These are phyloP conservation scores for Nomada flava DNA, from an alignment of 2,888 invertebrate genomes.

Conservation along the genomic window DNA sequence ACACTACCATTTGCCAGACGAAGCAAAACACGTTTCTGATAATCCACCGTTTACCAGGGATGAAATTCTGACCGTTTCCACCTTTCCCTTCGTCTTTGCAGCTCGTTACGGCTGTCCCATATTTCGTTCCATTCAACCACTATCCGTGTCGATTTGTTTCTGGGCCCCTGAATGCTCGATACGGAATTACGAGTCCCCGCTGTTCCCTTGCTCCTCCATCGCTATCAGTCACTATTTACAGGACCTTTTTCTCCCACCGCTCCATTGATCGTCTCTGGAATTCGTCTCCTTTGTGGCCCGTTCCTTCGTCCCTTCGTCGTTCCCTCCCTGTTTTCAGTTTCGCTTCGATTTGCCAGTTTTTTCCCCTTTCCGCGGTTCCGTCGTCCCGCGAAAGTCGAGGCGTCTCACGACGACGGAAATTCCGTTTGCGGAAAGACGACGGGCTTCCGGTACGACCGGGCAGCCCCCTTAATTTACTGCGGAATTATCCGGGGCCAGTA, in stretches of 20 bases:
- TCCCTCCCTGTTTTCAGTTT: neutral
- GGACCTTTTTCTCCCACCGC: conserved; percentile 7
- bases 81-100: conserved; percentile 31
- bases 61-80: conserved; percentile 42
- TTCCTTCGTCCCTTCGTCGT: neutral
- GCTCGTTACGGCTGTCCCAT: conserved; percentile 44
- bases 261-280: conserved; percentile 4
- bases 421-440: conserved; percentile 26
- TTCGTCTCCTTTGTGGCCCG: neutral
- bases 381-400: neutral
- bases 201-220: conserved; percentile 17
- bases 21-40: neutral
- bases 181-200: conserved; percentile 38
- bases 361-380: neutral
- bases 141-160: conserved; percentile 30
- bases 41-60: conserved; percentile 33
- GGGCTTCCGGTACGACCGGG: conserved; percentile 29
- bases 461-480: conserved; percentile 45
- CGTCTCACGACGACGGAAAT: conserved; percentile 17
- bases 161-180: conserved; percentile 29
- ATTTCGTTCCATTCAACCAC: conserved; percentile 47
- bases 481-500: conserved; percentile 35
- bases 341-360: neutral
- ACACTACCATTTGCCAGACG: neutral
- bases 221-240: conserved; percentile 54